Evolutionary conservation across 2,113 vertebrate genomes (phyloP).

Genomic region (Eubucco bourcierii): DNA sequence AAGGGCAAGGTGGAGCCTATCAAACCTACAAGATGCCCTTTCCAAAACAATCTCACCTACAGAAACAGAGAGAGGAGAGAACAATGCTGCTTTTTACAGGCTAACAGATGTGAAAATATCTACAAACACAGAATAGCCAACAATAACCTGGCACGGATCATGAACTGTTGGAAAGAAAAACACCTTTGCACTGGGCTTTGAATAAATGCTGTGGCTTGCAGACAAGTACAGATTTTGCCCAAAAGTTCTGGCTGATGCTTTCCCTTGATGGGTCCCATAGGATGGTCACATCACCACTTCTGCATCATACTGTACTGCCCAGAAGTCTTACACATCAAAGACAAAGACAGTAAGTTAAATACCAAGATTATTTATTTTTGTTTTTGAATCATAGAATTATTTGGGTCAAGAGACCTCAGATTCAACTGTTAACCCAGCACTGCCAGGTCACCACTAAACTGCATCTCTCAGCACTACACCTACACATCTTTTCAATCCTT

Average conservation of each 20-base stretch:
- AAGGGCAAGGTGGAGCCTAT: not conserved
- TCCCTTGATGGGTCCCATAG: not conserved
- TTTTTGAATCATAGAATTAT: not conserved
- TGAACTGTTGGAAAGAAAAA: slow-evolving; percentile 48
- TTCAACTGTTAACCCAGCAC: no score
- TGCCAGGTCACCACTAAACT: no score
- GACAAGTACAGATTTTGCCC: not conserved
- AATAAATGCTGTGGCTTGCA: not conserved
- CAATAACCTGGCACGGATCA: slow-evolving; percentile 36
- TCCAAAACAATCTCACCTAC: not conserved
- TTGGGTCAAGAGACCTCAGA: no score
- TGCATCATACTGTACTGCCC: not conserved
- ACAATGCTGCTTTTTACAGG: not conserved
- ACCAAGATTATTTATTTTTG: not conserved
- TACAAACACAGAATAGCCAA: not conserved
- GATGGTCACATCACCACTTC: not conserved
- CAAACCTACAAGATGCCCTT: not conserved
- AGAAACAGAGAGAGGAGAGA: not conserved
- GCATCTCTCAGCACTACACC: no score
- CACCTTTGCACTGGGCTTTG: not conserved
- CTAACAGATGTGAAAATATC: slow-evolving; percentile 47
- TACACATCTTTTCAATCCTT: no score
- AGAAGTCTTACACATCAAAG: not conserved
- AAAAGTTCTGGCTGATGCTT: not conserved
- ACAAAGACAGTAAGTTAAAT: not conserved